phyloP scores from a whole-genome alignment of 1,140 invertebrate genomes.

The Sitodiplosis mosellana region DNA sequence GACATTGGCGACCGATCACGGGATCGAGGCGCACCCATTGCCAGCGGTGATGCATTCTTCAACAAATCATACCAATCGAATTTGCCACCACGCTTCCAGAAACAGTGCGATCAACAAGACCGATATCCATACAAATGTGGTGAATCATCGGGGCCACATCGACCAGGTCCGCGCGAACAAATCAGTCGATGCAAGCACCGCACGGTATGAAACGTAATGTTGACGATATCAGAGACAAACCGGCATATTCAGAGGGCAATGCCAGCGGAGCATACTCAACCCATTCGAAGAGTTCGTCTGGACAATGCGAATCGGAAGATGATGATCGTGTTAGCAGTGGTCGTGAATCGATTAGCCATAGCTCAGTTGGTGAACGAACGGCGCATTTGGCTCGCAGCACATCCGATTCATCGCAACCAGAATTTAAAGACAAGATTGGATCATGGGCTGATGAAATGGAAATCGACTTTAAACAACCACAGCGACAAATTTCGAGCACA shows the following conservation, averaged over 20 bases:
- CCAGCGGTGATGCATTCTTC: constrained; percentile 26
- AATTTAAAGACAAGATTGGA: constrained; percentile 5
- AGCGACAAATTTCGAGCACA: constrained; percentile 7
- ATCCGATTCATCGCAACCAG: constrained; percentile 19
- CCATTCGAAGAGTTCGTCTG: constrained; percentile 3
- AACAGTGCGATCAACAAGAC: constrained; percentile 37
- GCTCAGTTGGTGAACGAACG: constrained; percentile 2
- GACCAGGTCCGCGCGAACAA: constrained; percentile 25
- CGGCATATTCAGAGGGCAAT: not conserved
- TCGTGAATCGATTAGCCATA: constrained; percentile 3
- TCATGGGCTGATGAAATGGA: constrained; percentile 24
- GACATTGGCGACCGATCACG: constrained; percentile 1
- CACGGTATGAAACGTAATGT: constrained; percentile 4
- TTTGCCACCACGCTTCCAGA: constrained; percentile 70
- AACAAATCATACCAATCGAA: constrained; percentile 57
- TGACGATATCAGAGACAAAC: not conserved
- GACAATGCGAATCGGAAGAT: constrained; percentile 9
- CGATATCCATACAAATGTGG: constrained; percentile 6
- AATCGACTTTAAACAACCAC: constrained; percentile 18
- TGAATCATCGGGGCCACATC: constrained; percentile 5
- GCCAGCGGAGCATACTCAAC: constrained; percentile 2
- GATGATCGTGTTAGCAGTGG: constrained; percentile 8
- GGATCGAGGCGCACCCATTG: not conserved
- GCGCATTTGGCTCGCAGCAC: constrained; percentile 16
- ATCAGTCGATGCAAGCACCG: constrained; percentile 3